phyloP scores from a whole-genome alignment of 2,113 vertebrate species.

The Corynorhinus townsendii region DNA sequence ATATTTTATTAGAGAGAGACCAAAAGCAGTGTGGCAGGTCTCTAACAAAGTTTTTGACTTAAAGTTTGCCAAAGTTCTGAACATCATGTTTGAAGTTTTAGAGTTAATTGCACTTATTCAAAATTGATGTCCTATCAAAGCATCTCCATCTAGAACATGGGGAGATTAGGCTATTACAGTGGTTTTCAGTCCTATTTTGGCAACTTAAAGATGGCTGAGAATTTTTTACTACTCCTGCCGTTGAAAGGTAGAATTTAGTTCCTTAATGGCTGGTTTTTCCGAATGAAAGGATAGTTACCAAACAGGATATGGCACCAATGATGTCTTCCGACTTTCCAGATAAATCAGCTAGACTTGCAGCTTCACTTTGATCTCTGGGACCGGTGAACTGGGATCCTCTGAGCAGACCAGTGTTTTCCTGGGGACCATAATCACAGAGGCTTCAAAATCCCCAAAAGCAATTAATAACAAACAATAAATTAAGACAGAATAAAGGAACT shows the following conservation, averaged over 20 bases:
- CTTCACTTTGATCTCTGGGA: background rate
- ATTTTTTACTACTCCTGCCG: background rate
- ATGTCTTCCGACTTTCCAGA: background rate
- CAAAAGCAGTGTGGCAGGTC: background rate
- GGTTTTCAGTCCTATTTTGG: background rate
- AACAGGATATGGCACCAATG: background rate
- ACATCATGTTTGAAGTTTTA: background rate
- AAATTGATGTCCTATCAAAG: background rate
- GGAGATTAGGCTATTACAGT: background rate
- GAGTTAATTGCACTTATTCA: background rate
- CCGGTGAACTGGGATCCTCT: background rate
- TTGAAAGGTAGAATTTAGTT: background rate
- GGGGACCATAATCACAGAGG: background rate
- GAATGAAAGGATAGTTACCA: background rate
- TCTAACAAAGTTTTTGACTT: background rate
- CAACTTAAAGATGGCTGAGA: background rate
- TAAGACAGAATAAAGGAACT: background rate
- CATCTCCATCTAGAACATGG: background rate
- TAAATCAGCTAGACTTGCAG: background rate
- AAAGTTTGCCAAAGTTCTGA: background rate
- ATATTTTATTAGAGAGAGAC: background rate
- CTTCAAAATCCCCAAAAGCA: background rate
- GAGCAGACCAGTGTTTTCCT: background rate
- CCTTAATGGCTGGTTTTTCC: background rate
- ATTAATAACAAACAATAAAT: background rate